Evolutionary conservation across 2,888 invertebrate species (phyloP), one percentile per base, ranked within the genome.

Genomic region (Aphidoletes aphidimyza): DNA sequence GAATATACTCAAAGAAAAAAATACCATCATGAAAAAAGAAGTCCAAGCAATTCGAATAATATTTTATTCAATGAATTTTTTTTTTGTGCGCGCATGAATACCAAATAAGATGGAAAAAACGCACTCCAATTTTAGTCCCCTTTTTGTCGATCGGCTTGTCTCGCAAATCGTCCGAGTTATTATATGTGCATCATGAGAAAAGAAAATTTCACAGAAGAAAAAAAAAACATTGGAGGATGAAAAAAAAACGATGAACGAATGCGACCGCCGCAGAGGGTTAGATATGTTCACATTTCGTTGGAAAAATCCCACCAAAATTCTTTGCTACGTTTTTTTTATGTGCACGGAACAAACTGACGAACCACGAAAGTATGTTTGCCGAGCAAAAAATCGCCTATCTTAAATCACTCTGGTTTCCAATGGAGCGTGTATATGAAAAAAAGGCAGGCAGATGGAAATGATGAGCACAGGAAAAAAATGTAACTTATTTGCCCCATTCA

Each of bases 31-130:
- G 19, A 47, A 47, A 47, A 47, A 69, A 69, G 30, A 69, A 6
- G 69, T 69, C 5, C 34, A 30, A 81, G 22, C 22, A 37, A 81
- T 81, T 81, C 39, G 81, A 81, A 37, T 37, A 81, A 81, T 81
- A 81, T 81, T 81, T 81, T 81, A 81, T 81, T 81, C 81, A 81
- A 81, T 81, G 37, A 81, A 36, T n/a, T 81, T 81, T 37, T 36
- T 81, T 81, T 69, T n/a, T n/a, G n/a, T n/a, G n/a, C n/a, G 36
- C n/a, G 81, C 81, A 37, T 81, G 81, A 81, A 81, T 81, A 81
- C 39, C 81, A 22, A 81, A 37, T 81, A 22, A 37, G 39, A 81
- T 37, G 81, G 39, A 81, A 81, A n/a, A 81, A 81, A 37, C 81
- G 37, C n/a, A 81, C 81, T 81, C 37, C 81, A 22, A 81, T 81